phyloP scores from a whole-genome alignment of 2,113 vertebrate species.

The Ibidorhyncha struthersii region DNA sequence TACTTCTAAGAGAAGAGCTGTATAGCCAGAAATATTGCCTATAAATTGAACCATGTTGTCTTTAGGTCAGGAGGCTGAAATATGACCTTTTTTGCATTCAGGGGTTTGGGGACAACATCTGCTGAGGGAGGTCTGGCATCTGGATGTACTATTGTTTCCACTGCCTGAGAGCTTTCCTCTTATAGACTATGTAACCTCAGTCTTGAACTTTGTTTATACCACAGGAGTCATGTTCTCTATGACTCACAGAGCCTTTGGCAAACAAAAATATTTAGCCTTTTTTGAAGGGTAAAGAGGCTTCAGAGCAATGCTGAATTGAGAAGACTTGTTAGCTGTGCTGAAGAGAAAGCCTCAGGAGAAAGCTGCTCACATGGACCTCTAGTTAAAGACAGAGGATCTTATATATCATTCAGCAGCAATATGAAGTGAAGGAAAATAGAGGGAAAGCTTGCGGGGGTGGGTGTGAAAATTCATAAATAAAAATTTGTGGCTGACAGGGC shows the following conservation, averaged over 20 bases:
- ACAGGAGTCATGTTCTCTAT: constrained; percentile 32
- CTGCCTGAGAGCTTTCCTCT: constrained; percentile 50
- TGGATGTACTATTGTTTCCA: constrained; percentile 20
- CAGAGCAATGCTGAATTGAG: neutral
- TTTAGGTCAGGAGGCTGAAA: neutral
- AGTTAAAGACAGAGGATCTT: neutral
- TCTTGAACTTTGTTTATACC: constrained; percentile 48
- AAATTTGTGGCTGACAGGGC: neutral
- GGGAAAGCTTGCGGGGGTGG: neutral
- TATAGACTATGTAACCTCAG: constrained; percentile 30
- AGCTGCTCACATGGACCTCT: neutral
- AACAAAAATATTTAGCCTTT: constrained; percentile 8
- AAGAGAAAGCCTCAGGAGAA: neutral
- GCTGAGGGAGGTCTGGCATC: constrained; percentile 34
- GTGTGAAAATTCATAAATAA: neutral
- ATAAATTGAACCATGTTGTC: neutral
- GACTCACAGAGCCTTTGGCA: constrained; percentile 34
- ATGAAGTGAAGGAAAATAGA: neutral
- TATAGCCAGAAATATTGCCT: neutral
- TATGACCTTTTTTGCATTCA: neutral
- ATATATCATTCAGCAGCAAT: neutral
- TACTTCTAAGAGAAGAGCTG: neutral
- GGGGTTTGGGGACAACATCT: neutral
- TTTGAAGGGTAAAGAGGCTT: neutral
- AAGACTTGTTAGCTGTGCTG: neutral